These are phyloP conservation scores for Venturia canescens DNA, from an alignment of 1,140 invertebrate genomes.

Conservation along the genomic window DNA sequence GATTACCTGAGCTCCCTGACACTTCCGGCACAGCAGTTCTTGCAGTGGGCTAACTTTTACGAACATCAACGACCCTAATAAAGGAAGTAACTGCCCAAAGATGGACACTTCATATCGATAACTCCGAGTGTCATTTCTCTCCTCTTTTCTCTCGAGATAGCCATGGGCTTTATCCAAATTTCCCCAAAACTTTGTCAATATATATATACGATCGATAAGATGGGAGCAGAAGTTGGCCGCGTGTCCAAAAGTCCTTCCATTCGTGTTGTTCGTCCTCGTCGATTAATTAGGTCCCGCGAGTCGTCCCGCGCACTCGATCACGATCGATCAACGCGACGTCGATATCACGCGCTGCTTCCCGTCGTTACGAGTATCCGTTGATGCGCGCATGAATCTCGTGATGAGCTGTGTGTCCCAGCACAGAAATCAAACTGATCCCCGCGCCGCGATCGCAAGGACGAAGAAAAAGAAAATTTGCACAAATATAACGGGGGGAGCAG, in stretches of 20 bases:
- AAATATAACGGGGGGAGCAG: too few species aligned
- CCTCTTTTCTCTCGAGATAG: too few species aligned
- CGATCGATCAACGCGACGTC: too few species aligned
- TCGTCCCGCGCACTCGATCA: too few species aligned
- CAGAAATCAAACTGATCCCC: neutral
- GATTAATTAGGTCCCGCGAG: too few species aligned
- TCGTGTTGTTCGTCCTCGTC: too few species aligned
- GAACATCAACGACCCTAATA: neutral
- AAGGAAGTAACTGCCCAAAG: neutral
- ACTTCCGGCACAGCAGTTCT: conserved; percentile 14
- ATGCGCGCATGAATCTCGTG: neutral
- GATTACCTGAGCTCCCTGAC: conserved; percentile 31
- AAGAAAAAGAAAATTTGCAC: neutral
- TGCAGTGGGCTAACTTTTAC: conserved; percentile 7
- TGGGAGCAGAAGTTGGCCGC: too few species aligned
- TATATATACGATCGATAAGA: too few species aligned
- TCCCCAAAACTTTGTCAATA: too few species aligned
- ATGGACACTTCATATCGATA: neutral
- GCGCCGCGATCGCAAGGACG: neutral
- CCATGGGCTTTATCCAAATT: too few species aligned
- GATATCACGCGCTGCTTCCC: too few species aligned
- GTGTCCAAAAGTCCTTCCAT: too few species aligned
- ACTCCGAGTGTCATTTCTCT: neutral
- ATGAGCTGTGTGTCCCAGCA: neutral
- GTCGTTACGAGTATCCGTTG: neutral